Evolutionary conservation across 2,113 vertebrate species (phyloP), one percentile per base, ranked within the genome.

Genomic region (Pelecanus crispus): DNA sequence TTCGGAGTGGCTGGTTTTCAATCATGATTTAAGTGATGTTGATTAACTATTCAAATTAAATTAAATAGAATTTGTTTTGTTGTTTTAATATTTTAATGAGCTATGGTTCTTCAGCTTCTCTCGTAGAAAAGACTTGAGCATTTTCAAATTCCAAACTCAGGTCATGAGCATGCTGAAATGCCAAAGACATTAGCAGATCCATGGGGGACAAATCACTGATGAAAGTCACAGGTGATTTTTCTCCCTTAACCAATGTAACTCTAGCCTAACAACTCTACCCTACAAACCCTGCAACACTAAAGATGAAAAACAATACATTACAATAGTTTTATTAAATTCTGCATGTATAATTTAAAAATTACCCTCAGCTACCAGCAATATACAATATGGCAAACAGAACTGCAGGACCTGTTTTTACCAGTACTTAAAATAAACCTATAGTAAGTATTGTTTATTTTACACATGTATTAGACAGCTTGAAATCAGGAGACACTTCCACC

Each of bases 11-110:
- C 1, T 93, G 21, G 4, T 32, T 86, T 89, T 94, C 75, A 88
- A 31, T 31, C 71, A 88, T 7, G 49, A 75, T 31, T 86, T 53
- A 67, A 89, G 55, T 12, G 47, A 63, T 4, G 32, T 22, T 49
- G 55, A 96, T 94, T 91, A 95, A 67, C 32, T 95, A 58, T 45
- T 90, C 53, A 67, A 90, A 66, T 40, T 85, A 40, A 96, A 94
- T n/a, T 40, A 45, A 71, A 28, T 32, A 91, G 10, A 87, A 79
- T 72, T 82, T 95, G 24, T 68, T 88, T 79, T 96, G 10, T 52
- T 8, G 5, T 79, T 94, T 91, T 49, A 88, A 34, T 40, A 11
- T 89, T 88, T 85, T 88, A 83, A 73, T 80, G 49, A 90, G 42
- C 79, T 80, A 49, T 32, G 49, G 36, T 22, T 66, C 44, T 14